Base-by-base conservation (phyloP, 2,888 invertebrate genomes). In the Myathropa florea region DNA sequence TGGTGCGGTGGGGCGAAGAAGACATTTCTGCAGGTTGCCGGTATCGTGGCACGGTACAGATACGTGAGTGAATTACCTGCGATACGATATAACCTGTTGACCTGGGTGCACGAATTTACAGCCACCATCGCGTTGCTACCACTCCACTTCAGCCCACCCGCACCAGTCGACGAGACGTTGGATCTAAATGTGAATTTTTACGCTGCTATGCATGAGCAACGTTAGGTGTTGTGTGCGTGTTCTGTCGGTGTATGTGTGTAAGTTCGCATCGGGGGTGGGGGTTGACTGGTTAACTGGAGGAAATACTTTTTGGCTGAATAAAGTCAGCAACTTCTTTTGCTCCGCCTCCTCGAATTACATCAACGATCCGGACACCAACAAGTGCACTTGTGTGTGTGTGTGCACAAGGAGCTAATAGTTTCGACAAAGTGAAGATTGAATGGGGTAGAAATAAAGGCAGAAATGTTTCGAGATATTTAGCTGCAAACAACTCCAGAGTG, bases 61-160 rank as follows among this genome's bases (percentile, higher is more conserved):
- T 75, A 81, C 68, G 81, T 81, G 81, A 75, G 86, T 82, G 86
- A 75, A 86, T 83, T 83, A 83, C 73, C 73, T 70, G 68, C 71
- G 18, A 36, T 72, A 76, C 68, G 39, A 46, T 71, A 63, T 67
- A 79, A 86, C 86, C 86, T 86, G 83, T 86, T 86, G 86, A 86
- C 86, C 83, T 79, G 71, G 71, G 70, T 78, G 72, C 67, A 78
- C 60, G 70, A 83, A 82, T 78, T 73, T 64, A 78, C 73, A 81
- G 59, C 81, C 85, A 73, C 26, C 68, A 59, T 30, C n/a, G 7
- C 21, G 64, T 14, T 23, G 39, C 6, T 9, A 28, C 46, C 39
- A 60, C 28, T 23, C 55, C 23, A 33, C 36, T 53, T 21, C 30
- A 53, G n/a, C 14, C 23, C 12, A 4, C 24, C 57, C 24, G 0